These are phyloP conservation scores for Platichthys stellatus DNA, from an alignment of 2,113 vertebrate genomes.

Conservation along the genomic window DNA sequence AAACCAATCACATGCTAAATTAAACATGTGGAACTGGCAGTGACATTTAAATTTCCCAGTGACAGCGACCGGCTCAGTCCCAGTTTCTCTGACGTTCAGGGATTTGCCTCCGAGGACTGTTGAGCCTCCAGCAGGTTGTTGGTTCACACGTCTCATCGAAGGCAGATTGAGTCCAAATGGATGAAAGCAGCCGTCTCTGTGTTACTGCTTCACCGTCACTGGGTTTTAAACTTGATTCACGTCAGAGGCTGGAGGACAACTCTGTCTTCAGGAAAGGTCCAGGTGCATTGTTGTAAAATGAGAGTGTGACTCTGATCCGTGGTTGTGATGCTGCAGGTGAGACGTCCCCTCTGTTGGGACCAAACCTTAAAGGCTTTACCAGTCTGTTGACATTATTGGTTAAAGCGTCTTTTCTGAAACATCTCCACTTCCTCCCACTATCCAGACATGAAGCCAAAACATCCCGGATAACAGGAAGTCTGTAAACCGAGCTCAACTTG, in stretches of 20 bases:
- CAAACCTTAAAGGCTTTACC: neutral
- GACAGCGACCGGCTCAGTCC: neutral
- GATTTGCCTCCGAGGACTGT: conserved; percentile 9
- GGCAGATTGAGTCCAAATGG: conserved; percentile 56
- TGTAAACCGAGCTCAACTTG: no score
- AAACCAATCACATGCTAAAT: conserved; percentile 10
- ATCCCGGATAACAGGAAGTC: no score
- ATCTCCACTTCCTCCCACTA: no score
- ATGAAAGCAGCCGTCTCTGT: conserved; percentile 52
- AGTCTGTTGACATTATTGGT: no score
- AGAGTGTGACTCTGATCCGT: neutral
- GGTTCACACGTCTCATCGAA: conserved; percentile 52
- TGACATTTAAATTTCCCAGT: conserved; percentile 10
- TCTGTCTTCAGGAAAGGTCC: conserved; percentile 29
- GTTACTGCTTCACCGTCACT: conserved; percentile 24
- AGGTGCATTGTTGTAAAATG: conserved; percentile 10
- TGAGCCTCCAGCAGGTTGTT: conserved; percentile 15
- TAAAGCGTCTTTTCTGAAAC: no score
- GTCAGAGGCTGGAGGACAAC: conserved; percentile 22
- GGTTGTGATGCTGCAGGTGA: neutral
- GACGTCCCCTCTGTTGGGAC: neutral
- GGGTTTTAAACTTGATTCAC: conserved; percentile 40
- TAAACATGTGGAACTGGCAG: conserved; percentile 10
- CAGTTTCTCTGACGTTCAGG: neutral
- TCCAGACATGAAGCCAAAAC: no score